Conservation (phyloP, 1,140 invertebrate genomes). For the Atta cephalotes region DNA sequence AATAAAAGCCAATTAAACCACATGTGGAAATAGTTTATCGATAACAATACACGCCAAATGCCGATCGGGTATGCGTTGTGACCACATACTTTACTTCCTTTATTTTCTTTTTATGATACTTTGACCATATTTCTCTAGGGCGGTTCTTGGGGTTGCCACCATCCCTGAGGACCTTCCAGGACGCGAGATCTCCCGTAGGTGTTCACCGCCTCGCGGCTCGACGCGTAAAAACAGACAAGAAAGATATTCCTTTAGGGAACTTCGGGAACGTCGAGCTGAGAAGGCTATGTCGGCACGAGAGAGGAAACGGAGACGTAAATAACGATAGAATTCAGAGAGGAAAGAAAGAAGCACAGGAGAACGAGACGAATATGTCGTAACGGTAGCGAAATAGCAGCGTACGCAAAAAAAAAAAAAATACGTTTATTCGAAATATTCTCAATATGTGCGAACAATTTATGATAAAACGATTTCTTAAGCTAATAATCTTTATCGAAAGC, state of each 20-base stretch:
- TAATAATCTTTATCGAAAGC: neutral
- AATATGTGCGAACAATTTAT: neutral
- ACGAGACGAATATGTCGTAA: conserved; percentile 42
- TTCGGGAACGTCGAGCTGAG: conserved; percentile 52
- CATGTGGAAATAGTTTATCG: conserved; percentile 2
- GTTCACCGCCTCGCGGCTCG: conserved; percentile 42
- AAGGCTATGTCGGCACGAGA: conserved; percentile 55
- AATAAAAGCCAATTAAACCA: conserved; percentile 15
- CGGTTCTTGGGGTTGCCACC: conserved; percentile 20
- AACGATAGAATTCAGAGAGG: conserved; percentile 55
- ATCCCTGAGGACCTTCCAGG: conserved; percentile 45
- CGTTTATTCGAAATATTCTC: conserved; percentile 15
- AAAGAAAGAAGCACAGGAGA: conserved; percentile 23
- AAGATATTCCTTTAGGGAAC: conserved; percentile 63
- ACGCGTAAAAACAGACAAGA: conserved; percentile 63
- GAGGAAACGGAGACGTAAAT: conserved; percentile 59
- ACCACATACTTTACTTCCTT: conserved; percentile 57
- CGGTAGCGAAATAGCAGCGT: conserved; percentile 9
- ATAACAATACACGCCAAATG: neutral
- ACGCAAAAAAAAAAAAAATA: conserved; percentile 34
- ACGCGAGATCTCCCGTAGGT: conserved; percentile 41
- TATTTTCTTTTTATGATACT: conserved; percentile 65
- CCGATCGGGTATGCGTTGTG: conserved; percentile 38
- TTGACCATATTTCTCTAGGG: conserved; percentile 57
- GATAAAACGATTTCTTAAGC: neutral